phyloP scores from a whole-genome alignment of 1,140 invertebrate genomes.

The Eumeta japonica region DNA sequence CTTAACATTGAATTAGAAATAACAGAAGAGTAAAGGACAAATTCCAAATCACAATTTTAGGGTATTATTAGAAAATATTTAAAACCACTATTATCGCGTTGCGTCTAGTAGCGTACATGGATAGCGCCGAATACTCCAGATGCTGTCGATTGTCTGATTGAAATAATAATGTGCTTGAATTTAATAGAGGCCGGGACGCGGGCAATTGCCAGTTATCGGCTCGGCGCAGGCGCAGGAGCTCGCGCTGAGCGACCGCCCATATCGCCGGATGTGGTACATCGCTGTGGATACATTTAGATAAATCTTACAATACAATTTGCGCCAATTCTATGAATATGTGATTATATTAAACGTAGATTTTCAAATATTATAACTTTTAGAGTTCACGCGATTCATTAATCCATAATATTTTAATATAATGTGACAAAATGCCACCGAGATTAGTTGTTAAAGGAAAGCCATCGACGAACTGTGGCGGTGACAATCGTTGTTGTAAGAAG shows the following conservation, averaged over 20 bases:
- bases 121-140: too few relatives aligned
- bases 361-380: too few relatives aligned
- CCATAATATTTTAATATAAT: conserved; percentile 5
- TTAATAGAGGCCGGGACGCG: conserved; percentile 30
- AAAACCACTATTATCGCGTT: too few relatives aligned
- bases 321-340: too few relatives aligned
- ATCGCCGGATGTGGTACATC: conserved; percentile 41
- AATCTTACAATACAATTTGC: conserved; percentile 12
- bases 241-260: conserved; percentile 30
- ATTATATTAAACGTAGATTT: too few relatives aligned
- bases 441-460: conserved; percentile 18
- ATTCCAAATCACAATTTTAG: conserved; percentile 10
- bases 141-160: conserved; percentile 39
- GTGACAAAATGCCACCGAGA: conserved; percentile 14
- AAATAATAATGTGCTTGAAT: conserved; percentile 19
- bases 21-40: conserved; percentile 16
- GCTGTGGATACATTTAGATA: conserved; percentile 41
- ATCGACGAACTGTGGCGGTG: conserved; percentile 10
- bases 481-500: conserved; percentile 21
- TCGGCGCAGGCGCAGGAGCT: too few relatives aligned
- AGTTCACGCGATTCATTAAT: conserved; percentile 1
- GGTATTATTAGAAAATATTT: conserved; percentile 8
- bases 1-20: too few relatives aligned
- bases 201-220: conserved; percentile 43
- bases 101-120: too few relatives aligned